phyloP scores from a whole-genome alignment of 1,140 invertebrate species.

The Leptestheria dahalacensis region DNA sequence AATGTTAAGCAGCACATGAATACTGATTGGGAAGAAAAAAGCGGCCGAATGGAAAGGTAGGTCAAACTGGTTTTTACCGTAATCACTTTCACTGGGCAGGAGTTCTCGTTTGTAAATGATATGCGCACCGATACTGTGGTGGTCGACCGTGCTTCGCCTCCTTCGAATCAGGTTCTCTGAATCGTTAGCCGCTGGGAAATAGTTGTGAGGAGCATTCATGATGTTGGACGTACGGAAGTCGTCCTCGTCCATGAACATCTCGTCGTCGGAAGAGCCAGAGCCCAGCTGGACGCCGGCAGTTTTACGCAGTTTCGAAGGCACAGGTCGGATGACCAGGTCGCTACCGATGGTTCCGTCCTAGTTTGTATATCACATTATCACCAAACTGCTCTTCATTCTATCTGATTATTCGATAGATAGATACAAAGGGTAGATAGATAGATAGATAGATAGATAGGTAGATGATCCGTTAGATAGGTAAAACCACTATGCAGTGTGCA shows the following conservation, averaged over 20 bases:
- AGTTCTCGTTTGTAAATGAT: conserved; percentile 45
- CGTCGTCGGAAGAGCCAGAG: conserved; percentile 45
- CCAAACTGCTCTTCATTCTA: too few relatives aligned
- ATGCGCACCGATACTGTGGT: conserved; percentile 30
- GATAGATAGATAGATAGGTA: too few relatives aligned
- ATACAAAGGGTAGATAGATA: too few relatives aligned
- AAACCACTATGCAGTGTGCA: too few relatives aligned
- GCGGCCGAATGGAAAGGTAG: too few relatives aligned
- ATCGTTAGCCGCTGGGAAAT: conserved; percentile 11
- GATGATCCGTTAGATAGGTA: too few relatives aligned
- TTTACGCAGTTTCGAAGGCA: conserved; percentile 45
- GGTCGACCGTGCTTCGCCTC: conserved; percentile 34
- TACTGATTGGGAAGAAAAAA: not conserved
- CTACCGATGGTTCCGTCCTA: conserved; percentile 82
- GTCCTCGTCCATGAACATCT: conserved; percentile 50
- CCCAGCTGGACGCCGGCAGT: conserved; percentile 13
- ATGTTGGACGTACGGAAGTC: conserved; percentile 29
- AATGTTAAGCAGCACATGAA: conserved; percentile 14
- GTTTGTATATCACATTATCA: too few relatives aligned
- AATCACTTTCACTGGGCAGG: conserved; percentile 46
- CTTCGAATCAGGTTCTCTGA: conserved; percentile 11
- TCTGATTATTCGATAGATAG: too few relatives aligned
- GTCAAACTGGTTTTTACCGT: conserved; percentile 36
- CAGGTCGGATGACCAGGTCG: conserved; percentile 67
- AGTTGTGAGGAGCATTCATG: conserved; percentile 2